phyloP scores from a whole-genome alignment of 2,797 vertebrate genomes.

The Pantherophis vulpinus region DNA sequence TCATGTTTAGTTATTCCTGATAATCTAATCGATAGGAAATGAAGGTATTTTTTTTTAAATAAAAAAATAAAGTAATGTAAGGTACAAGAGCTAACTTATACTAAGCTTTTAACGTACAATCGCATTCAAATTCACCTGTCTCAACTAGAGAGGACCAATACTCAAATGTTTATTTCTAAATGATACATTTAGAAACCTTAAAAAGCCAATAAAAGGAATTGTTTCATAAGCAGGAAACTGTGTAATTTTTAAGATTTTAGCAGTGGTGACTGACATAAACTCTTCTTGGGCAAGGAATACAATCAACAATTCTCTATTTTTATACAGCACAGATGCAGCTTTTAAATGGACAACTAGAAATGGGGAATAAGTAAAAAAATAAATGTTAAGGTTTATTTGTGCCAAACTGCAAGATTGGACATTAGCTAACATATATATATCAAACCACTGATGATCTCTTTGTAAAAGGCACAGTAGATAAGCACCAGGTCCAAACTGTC shows the following conservation, averaged over 20 bases:
- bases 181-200: not conserved
- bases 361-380: not conserved
- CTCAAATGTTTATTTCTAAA: not conserved
- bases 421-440: not conserved
- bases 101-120: not conserved
- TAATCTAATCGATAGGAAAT: not conserved
- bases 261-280: not conserved
- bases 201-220: not conserved
- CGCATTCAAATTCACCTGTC: not conserved
- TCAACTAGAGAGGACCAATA: not conserved
- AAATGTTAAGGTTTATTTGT: not conserved
- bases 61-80: not conserved
- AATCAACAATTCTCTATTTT: not conserved
- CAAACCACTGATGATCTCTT: not conserved
- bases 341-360: not conserved
- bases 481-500: conserved; percentile 18
- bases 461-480: not conserved
- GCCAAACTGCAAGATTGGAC: not conserved
- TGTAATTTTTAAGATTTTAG: not conserved
- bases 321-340: not conserved
- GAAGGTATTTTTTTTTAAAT: not conserved
- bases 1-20: not conserved
- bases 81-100: not conserved
- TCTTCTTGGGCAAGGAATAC: not conserved
- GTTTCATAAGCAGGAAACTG: not conserved